phyloP scores from a whole-genome alignment of 1,140 invertebrate genomes.

The Lepidurus packardi region DNA sequence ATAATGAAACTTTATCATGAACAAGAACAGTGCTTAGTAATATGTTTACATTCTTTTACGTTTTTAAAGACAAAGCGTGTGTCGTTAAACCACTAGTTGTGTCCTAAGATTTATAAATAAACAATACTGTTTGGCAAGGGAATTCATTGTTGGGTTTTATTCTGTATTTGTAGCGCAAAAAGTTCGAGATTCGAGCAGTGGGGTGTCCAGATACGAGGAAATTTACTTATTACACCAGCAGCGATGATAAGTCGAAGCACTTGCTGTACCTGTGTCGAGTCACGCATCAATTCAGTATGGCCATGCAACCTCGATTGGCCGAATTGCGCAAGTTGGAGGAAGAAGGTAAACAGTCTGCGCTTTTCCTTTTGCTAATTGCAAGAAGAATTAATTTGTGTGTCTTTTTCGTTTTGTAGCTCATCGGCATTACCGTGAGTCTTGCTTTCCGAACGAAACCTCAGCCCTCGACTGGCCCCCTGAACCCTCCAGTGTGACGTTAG shows the following conservation, averaged over 20 bases:
- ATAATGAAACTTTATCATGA: no score
- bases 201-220: constrained; percentile 58
- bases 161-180: constrained; percentile 65
- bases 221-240: constrained; percentile 79
- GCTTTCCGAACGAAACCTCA: constrained; percentile 27
- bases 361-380: neutral
- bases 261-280: constrained; percentile 79
- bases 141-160: constrained; percentile 23
- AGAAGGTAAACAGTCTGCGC: constrained; percentile 53
- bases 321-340: constrained; percentile 70
- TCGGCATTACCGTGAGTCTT: constrained; percentile 31
- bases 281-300: constrained; percentile 92
- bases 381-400: constrained; percentile 19
- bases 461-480: constrained; percentile 1
- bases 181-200: constrained; percentile 87
- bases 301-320: constrained; percentile 71
- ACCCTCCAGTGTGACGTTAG: constrained; percentile 9
- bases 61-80: no score
- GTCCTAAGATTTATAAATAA: no score
- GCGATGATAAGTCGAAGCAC: constrained; percentile 86
- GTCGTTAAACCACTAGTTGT: no score
- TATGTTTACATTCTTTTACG: no score
- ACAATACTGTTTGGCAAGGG: no score
- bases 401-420: neutral
- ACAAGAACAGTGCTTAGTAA: no score